Evolutionary conservation across 64 coral and sea anemone species (phyloP), one percentile per base, ranked within the genome.

Genomic region (Anthopleura sola): DNA sequence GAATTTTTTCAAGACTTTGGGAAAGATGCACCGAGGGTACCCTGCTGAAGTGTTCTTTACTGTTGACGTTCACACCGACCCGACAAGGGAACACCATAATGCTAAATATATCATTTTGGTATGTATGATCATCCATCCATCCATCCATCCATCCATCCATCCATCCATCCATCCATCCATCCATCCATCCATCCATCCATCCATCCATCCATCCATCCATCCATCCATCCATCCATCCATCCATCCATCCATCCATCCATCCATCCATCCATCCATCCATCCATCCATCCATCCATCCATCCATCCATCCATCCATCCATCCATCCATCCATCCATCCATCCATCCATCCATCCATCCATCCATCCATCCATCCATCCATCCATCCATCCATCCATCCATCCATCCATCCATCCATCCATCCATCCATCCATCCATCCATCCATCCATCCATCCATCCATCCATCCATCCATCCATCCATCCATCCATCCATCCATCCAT

Each of bases 21-120:
- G 28, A 1, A 36, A 80, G 9, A 83, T 99, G 79, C 97, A 99
- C 60, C 88, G 50, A 32, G 88, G 88, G 8, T 99, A 91, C 26
- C 97, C 97, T 19, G 85, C 93, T 0, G 97, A 99, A 75, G 89
- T 95, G 23, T 95, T 99, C 20, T 99, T 99, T 55, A 94, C 87
- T 14, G 87, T 95, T 36, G 93, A 99, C 85, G 92, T 99, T 16
- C 94, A 94, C 85, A 79, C 85, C 10, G 90, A 99, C 83, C 97
- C 97, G 12, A 87, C 88, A 24, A 91, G 91, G 69, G 39, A 75
- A 13, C 69, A 83, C 44, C 47, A 80, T 16, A 24, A 44, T 16
- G 82, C 80, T 28, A 81, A 91, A 20, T 90, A 84, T 31, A 82
- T 94, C 46, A 31, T 82, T 1, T 80, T 94, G 24, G 93, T 94